A percentile compares a stretch with the other conserved stretches of the same genome.
These are phyloP conservation scores for Rhadinocentrus ornatus DNA, from an alignment of 2,797 vertebrate species.

Conservation along the genomic window DNA sequence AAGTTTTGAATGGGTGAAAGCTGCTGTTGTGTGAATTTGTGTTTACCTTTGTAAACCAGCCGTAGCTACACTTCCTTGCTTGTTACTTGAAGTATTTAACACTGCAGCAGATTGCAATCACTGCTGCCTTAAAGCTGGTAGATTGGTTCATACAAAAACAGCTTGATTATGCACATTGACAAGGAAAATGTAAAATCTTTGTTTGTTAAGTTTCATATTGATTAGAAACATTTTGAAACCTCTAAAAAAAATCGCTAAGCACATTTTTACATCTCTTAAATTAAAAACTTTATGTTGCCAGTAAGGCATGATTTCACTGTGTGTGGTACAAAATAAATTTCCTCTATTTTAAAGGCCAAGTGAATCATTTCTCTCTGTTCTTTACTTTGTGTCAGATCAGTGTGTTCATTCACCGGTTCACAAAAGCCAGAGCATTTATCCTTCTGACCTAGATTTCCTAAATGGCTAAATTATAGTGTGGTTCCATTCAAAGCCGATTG, in stretches of 20 bases:
- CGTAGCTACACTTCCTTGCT: conserved; percentile 67
- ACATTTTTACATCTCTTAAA: conserved; percentile 5
- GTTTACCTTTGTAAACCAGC: conserved; percentile 75
- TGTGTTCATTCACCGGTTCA: conserved; percentile 20
- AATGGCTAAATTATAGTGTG: conserved; percentile 45
- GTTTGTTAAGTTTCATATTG: neutral
- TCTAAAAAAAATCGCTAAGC: neutral
- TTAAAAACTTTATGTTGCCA: neutral
- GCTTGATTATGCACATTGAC: conserved; percentile 11
- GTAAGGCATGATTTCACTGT: neutral
- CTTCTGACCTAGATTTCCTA: conserved; percentile 44
- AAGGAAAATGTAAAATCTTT: neutral
- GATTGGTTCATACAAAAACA: neutral
- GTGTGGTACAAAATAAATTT: conserved; percentile 3
- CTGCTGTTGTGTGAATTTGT: conserved; percentile 74
- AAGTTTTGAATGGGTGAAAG: conserved; percentile 68
- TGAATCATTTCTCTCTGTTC: conserved; percentile 10
- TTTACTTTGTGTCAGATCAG: conserved; percentile 17
- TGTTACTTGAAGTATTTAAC: conserved; percentile 66
- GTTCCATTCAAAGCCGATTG: conserved; percentile 46
- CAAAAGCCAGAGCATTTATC: conserved; percentile 28
- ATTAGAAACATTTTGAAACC: neutral
- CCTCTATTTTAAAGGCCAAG: conserved; percentile 2
- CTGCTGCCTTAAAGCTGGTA: conserved; percentile 30
- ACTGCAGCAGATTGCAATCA: conserved; percentile 44